Conservation (phyloP, 2,113 vertebrate species). For the Heterotis niloticus region DNA sequence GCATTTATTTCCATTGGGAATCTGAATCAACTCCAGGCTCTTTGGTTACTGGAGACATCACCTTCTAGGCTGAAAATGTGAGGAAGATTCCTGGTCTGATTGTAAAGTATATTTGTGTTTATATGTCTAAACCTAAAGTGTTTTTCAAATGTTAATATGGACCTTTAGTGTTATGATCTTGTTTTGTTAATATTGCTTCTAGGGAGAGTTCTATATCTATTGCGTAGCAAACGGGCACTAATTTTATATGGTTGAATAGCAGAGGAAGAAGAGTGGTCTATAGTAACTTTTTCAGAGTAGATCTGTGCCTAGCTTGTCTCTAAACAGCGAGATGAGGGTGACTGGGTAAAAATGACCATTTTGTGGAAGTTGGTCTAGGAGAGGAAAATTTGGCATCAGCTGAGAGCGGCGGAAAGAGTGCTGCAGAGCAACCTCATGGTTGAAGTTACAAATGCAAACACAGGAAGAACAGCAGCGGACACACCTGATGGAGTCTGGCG, state of each 20-base stretch:
- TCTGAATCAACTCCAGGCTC: neutral
- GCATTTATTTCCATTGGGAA: neutral
- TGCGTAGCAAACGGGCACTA: neutral
- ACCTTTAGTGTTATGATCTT: too few species aligned
- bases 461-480: conserved; percentile 8
- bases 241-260: neutral
- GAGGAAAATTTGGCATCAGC: neutral
- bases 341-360: neutral
- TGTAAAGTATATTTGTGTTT: neutral
- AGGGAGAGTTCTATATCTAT: too few species aligned
- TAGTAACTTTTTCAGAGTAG: too few species aligned
- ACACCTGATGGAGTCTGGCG: conserved; percentile 1
- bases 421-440: neutral
- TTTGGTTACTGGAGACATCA: neutral
- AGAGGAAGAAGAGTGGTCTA: neutral
- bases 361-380: neutral
- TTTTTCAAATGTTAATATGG: neutral
- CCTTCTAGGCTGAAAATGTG: neutral
- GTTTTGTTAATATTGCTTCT: too few species aligned
- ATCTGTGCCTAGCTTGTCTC: neutral
- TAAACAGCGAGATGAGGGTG: too few species aligned
- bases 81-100: neutral
- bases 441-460: neutral
- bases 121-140: neutral
- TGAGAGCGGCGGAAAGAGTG: neutral